Percentiles rank a stretch among this genome's conserved stretches.
These are phyloP conservation scores for Neolamprologus toae DNA, from an alignment of 2,113 vertebrate genomes.

Conservation along the genomic window DNA sequence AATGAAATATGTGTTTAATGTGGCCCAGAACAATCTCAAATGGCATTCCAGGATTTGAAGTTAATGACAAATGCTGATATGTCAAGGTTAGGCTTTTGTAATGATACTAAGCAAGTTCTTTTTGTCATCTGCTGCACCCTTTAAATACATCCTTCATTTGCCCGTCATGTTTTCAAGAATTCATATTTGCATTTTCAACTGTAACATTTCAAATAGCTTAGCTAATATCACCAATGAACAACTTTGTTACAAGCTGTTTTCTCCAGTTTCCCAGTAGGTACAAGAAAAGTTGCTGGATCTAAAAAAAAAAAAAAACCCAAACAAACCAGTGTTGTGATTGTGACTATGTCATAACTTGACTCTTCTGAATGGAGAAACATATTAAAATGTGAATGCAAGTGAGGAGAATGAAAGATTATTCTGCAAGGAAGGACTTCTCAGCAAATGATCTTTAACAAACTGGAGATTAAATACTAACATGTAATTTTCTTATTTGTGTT, in stretches of 20 bases:
- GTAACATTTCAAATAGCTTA: neutral
- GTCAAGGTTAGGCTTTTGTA: neutral
- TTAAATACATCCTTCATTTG: neutral
- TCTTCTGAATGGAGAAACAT: neutral
- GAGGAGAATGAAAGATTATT: neutral
- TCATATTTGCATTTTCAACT: neutral
- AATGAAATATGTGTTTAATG: neutral
- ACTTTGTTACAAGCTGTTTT: neutral
- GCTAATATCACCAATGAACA: neutral
- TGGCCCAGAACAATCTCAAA: neutral
- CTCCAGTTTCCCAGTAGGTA: neutral
- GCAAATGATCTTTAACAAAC: neutral
- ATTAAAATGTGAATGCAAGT: neutral
- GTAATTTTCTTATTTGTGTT: neutral
- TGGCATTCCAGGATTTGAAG: neutral
- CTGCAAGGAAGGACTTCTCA: neutral
- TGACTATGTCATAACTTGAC: neutral
- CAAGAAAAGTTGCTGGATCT: neutral
- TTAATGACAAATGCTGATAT: neutral
- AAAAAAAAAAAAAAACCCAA: rapidly evolving
- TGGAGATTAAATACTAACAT: neutral
- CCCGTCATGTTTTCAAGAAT: neutral
- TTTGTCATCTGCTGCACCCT: neutral
- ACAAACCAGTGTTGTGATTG: neutral
- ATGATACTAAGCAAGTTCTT: neutral